Evolutionary conservation across 1,140 invertebrate genomes (phyloP), one percentile per base, ranked within the genome.

Genomic region (Drosophila oshimai): DNA sequence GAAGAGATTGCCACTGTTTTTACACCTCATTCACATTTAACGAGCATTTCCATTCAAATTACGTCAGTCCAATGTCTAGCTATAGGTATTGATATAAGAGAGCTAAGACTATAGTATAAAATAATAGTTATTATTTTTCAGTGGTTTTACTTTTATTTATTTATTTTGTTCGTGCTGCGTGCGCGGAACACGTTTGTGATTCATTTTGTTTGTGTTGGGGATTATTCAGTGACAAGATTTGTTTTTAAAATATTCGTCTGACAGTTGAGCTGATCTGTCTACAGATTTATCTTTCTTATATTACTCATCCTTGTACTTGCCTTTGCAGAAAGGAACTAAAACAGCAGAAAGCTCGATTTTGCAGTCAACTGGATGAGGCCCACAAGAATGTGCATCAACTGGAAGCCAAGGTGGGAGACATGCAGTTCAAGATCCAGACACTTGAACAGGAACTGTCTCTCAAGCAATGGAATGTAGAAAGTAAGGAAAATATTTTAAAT

Each of bases 401-500:
- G 65, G 92, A 93, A 81, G 81, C 86, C 7, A 93, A 93, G 86
- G 91, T 92, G n/a, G 89, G 73, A 24, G 92, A 92, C 39, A 88
- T 93, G 58, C 90, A 91, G 46, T 81, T 89, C 39, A 91, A 93
- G 89, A 93, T 93, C 87, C 92, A 93, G 55, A 91, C 92, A 53
- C 76, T 93, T 17, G 92, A 93, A 68, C 80, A 92, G 50, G 92
- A 93, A 51, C 78, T 93, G 18, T 92, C 92, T 17, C 86, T 89
- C 3, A 93, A 93, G 81, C 91, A 92, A 34, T 92, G 92, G 69
- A 92, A 92, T 77, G 92, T 93, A 78, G 93, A 93, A 68, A 89
- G 93, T 93, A 88, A 92, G 93, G 91, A 6, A 3, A 28, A 12
- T 20, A 6, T 29, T n/a, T 6, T 6, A n/a, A n/a, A n/a, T n/a